Percentiles rank a stretch among this genome's conserved stretches.
phyloP scores from a whole-genome alignment of 2,113 vertebrate genomes.

The Dascyllus trimaculatus region DNA sequence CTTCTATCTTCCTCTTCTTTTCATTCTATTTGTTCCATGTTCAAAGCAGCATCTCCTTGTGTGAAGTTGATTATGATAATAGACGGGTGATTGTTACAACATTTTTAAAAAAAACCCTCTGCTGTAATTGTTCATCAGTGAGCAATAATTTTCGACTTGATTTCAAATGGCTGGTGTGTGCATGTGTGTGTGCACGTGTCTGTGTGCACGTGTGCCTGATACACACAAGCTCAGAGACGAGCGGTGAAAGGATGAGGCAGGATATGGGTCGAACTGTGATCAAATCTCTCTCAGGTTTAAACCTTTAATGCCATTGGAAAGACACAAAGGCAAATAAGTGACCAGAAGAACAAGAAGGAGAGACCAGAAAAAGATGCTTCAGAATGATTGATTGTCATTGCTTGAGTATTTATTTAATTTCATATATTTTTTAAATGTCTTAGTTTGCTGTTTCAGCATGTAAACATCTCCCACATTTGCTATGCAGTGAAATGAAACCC shows the following conservation, averaged over 20 bases:
- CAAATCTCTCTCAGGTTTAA: not conserved
- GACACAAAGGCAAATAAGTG: not conserved
- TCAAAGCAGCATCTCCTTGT: constrained; percentile 30
- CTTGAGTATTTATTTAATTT: too few species aligned
- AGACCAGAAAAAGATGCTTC: not conserved
- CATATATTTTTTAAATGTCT: too few species aligned
- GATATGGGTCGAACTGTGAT: not conserved
- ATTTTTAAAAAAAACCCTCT: constrained; percentile 16
- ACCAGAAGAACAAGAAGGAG: too few species aligned
- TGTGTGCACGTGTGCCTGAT: not conserved
- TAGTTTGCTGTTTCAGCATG: too few species aligned
- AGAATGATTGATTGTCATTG: too few species aligned
- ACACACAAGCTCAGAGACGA: not conserved
- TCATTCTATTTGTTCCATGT: not conserved
- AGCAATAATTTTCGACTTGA: constrained; percentile 53
- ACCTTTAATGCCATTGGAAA: not conserved
- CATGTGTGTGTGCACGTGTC: not conserved
- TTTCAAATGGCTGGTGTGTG: constrained; percentile 43
- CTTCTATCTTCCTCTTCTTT: not conserved
- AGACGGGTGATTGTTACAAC: constrained; percentile 51
- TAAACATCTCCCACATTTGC: too few species aligned
- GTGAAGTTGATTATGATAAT: constrained; percentile 66
- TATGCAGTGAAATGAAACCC: too few species aligned
- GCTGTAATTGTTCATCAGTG: constrained; percentile 65
- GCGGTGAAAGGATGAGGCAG: not conserved